Evolutionary conservation across 2,797 vertebrate species (phyloP).

Genomic region (Natrix natrix): DNA sequence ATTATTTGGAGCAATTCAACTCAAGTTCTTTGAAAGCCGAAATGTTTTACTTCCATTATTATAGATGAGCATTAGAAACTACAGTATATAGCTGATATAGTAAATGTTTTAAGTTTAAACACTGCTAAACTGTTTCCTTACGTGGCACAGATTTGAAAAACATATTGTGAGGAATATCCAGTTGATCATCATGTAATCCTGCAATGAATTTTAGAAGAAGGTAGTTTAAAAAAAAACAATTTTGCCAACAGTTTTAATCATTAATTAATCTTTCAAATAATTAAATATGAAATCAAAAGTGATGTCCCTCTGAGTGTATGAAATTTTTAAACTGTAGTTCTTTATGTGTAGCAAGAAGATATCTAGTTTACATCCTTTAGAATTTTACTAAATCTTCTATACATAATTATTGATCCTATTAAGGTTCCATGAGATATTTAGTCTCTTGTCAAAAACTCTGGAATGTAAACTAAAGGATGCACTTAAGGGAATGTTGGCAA

Average conservation of each 20-base stretch:
- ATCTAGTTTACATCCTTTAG: background rate
- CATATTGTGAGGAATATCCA: background rate
- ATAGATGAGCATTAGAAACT: background rate
- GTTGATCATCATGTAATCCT: background rate
- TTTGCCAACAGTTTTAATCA: background rate
- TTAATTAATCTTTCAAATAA: background rate
- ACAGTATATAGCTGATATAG: background rate
- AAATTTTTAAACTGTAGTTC: background rate
- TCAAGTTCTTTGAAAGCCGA: background rate
- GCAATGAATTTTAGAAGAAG: background rate
- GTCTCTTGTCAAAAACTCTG: background rate
- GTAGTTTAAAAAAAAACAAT: background rate
- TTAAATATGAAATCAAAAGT: background rate
- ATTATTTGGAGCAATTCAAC: background rate
- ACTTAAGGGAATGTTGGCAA: background rate
- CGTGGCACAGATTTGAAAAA: conserved; percentile 47
- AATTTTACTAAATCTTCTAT: background rate
- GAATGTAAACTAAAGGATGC: background rate
- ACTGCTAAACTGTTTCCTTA: conserved; percentile 34
- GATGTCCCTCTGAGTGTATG: background rate
- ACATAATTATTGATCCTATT: background rate
- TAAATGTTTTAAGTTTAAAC: background rate
- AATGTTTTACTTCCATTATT: background rate
- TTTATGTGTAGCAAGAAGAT: background rate
- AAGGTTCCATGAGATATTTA: background rate